Evolutionary conservation across 2,797 vertebrate genomes (phyloP), one percentile per base, ranked within the genome.

Genomic region (Pitangus sulphuratus): DNA sequence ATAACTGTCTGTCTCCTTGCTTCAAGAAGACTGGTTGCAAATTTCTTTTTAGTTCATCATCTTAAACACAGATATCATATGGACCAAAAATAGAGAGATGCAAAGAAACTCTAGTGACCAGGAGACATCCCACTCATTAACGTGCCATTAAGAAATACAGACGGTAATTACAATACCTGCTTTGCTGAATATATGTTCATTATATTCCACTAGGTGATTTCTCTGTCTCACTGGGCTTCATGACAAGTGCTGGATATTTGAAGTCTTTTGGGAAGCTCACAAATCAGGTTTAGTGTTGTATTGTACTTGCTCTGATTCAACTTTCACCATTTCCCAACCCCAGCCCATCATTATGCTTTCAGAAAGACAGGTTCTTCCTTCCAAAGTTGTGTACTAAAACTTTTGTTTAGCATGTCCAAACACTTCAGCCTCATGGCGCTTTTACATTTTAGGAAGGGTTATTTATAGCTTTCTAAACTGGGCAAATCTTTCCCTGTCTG

Each of bases 11-110:
- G 62, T 77, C 54, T 86, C 66, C 66, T 88, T 89, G 77, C 37
- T 77, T 69, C 77, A 94, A 84, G 80, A 95, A 87, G 64, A 50
- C 72, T 84, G 81, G 57, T 89, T 94, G 82, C 64, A 96, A 94
- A 71, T 78, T 42, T 60, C 51, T 61, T 92, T 85, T 91, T 76
- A 89, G 77, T 60, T 94, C 88, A 91, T 53, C 42, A 17, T 56
- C 71, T 54, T 89, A 89, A 93, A 95, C 64, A 87, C 15, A 33
- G 78, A 62, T 76, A 64, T 70, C 20, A 35, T 95, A 86, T 85
- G 62, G 83, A 50, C 57, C 33, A 87, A 89, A 95, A 66, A 72
- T 50, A 90, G 81, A 89, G 30, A 79, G 37, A 56, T 24, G 61
- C 21, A 96, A 80, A 58, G 58, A 62, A 84, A 56, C 28, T 68